A percentile compares a stretch with the other conserved stretches of the same genome.
Conservation (phyloP, 2,797 vertebrate species). For the Tinamus major region DNA sequence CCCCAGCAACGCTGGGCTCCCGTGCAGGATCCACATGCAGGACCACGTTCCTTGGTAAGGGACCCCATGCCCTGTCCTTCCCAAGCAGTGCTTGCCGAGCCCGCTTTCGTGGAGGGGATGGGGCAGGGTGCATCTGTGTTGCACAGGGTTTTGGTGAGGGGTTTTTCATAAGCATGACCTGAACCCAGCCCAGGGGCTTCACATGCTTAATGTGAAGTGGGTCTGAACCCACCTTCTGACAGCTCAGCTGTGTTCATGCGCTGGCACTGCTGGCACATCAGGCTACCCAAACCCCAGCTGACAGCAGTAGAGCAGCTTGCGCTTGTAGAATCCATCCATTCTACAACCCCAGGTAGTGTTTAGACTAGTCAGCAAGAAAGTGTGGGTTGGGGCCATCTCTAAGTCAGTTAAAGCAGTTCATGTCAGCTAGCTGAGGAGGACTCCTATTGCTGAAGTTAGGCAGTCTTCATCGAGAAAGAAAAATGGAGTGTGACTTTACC, state of each 20-base stretch:
- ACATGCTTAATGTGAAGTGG: background rate
- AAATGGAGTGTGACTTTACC: background rate
- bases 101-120: fast-evolving
- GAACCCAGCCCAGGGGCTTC: background rate
- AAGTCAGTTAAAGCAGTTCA: background rate
- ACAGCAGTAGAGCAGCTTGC: background rate
- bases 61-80: fast-evolving
- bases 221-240: background rate
- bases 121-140: fast-evolving
- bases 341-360: background rate
- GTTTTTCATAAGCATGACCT: background rate
- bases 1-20: fast-evolving
- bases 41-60: fast-evolving
- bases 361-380: background rate
- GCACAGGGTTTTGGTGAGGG: fast-evolving
- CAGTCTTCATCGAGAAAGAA: background rate
- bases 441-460: background rate
- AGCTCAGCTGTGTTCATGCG: background rate
- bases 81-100: fast-evolving
- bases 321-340: background rate
- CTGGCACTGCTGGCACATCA: background rate
- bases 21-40: fast-evolving
- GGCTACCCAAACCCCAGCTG: background rate
- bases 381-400: background rate
- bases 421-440: background rate